These are phyloP conservation scores for Ochlodes sylvanus DNA, from an alignment of 2,888 invertebrate species.

Conservation along the genomic window DNA sequence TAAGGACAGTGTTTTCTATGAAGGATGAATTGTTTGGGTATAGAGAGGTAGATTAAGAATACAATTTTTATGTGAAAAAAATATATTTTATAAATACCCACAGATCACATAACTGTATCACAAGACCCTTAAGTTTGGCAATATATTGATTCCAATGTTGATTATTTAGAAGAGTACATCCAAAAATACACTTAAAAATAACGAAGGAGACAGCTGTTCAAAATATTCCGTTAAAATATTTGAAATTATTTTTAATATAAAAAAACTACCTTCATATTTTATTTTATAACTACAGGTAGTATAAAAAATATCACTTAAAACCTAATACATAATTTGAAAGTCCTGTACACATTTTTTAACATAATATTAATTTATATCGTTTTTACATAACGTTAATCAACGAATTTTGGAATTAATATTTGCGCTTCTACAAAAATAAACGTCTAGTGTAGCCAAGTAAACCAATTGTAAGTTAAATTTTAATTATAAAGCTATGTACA, in stretches of 20 bases:
- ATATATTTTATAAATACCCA: constrained; percentile 67
- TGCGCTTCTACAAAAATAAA: not conserved
- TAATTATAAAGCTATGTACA: constrained; percentile 44
- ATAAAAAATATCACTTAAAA: too few species aligned
- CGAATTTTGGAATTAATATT: constrained; percentile 1
- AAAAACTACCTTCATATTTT: too few species aligned
- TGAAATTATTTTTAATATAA: too few species aligned
- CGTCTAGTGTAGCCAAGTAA: not conserved
- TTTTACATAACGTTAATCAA: too few species aligned
- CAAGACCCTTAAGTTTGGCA: constrained; percentile 56
- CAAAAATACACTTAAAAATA: not conserved
- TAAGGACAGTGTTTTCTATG: not conserved
- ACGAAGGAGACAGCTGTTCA: not conserved
- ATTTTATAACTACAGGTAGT: too few species aligned
- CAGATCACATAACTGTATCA: constrained; percentile 70
- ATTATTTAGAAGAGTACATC: constrained; percentile 1
- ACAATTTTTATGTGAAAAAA: not conserved
- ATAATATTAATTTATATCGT: too few species aligned
- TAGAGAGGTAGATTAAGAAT: not conserved
- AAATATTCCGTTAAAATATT: too few species aligned
- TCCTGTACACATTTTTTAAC: too few species aligned
- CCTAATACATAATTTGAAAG: too few species aligned
- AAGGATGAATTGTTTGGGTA: not conserved
- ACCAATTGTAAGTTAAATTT: not conserved
- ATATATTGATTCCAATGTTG: constrained; percentile 39